Conservation (phyloP, 2,797 vertebrate genomes). For the Taenioides sp. region DNA sequence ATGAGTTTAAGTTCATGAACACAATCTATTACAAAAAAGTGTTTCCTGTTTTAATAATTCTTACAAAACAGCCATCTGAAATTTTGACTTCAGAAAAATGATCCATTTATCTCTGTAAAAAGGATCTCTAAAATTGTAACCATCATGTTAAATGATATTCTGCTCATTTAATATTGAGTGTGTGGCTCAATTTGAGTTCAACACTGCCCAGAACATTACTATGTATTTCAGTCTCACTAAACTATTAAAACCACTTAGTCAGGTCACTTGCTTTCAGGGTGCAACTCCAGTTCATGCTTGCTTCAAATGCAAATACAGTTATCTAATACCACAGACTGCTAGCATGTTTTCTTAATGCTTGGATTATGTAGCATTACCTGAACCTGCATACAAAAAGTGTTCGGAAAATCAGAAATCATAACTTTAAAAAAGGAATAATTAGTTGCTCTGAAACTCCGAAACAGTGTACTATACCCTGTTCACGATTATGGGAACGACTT, state of each 20-base stretch:
- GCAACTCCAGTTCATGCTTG: not conserved
- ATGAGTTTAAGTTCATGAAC: too few species aligned
- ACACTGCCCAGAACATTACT: not conserved
- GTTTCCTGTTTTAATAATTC: too few species aligned
- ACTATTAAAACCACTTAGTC: not conserved
- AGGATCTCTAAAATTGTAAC: not conserved
- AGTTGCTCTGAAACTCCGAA: too few species aligned
- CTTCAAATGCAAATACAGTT: constrained; percentile 7
- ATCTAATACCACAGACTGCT: constrained; percentile 5
- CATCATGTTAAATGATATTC: not conserved
- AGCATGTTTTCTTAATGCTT: constrained; percentile 6
- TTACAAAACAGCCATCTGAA: too few species aligned
- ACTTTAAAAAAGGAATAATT: not conserved
- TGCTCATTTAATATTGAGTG: not conserved
- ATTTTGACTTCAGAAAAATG: too few species aligned
- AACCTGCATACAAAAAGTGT: not conserved
- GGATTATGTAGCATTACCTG: constrained; percentile 10
- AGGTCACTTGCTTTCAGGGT: not conserved
- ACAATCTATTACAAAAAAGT: too few species aligned
- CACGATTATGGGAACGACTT: not conserved
- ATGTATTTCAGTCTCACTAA: not conserved
- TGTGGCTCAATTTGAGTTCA: not conserved
- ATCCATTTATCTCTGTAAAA: not conserved
- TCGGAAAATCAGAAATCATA: not conserved
- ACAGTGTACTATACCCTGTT: too few species aligned